These are phyloP conservation scores for Lobophora halterata DNA, from an alignment of 2,888 invertebrate genomes.

Conservation along the genomic window DNA sequence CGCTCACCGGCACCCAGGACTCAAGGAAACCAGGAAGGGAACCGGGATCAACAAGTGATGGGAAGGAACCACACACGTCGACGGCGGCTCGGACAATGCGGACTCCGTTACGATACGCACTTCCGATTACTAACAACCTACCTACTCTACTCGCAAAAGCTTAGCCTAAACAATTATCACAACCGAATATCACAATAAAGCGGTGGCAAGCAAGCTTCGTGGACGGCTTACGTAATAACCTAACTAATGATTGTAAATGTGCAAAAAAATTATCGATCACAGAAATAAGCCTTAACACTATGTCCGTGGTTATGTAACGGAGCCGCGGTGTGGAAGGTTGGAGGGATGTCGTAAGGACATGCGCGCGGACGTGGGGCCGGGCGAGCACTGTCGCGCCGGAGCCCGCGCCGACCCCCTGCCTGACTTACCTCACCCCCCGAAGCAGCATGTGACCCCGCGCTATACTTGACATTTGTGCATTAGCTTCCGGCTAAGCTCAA, in stretches of 20 bases:
- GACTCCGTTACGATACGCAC: conserved; percentile 46
- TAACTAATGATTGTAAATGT: conserved; percentile 70
- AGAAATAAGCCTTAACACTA: conserved; percentile 78
- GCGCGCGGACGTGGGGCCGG: conserved; percentile 69
- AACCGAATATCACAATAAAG: conserved; percentile 79
- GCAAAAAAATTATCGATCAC: conserved; percentile 75
- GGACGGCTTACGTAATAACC: conserved; percentile 80
- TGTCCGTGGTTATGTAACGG: conserved; percentile 73
- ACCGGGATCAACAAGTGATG: conserved; percentile 50
- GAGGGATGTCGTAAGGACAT: conserved; percentile 61
- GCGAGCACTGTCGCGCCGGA: conserved; percentile 66
- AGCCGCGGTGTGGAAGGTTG: conserved; percentile 61
- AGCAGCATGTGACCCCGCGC: conserved; percentile 25
- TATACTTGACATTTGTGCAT: conserved; percentile 44
- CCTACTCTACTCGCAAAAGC: conserved; percentile 69
- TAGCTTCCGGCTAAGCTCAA: conserved; percentile 39
- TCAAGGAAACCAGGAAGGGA: conserved; percentile 48
- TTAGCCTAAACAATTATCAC: conserved; percentile 72
- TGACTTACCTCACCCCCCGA: conserved; percentile 29
- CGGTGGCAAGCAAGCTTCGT: conserved; percentile 78
- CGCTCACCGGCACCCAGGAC: conserved; percentile 36
- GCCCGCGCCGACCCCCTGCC: conserved; percentile 37
- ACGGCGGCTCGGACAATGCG: conserved; percentile 45
- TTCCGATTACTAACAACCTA: neutral
- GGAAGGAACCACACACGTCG: conserved; percentile 38